phyloP scores from a whole-genome alignment of 2,797 vertebrate genomes.

The Pseudochirops cupreus region DNA sequence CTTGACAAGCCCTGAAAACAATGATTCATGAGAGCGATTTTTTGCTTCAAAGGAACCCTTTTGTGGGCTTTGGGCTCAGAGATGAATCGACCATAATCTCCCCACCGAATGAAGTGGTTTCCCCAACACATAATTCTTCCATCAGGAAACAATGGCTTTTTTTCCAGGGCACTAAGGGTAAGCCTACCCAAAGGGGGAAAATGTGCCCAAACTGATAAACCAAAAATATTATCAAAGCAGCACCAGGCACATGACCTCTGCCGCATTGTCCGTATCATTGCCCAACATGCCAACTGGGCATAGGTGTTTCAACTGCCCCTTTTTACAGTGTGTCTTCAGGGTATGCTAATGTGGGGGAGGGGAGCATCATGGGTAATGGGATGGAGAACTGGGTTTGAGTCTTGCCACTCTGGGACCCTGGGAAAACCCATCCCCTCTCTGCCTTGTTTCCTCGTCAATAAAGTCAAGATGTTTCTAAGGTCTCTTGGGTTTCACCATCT shows the following conservation, averaged over 20 bases:
- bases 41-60: conserved; percentile 74
- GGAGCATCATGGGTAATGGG: background rate
- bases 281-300: background rate
- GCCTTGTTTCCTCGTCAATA: background rate
- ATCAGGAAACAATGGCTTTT: conserved; percentile 78
- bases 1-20: conserved; percentile 75
- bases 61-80: conserved; percentile 57
- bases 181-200: conserved; percentile 84
- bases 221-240: conserved; percentile 58
- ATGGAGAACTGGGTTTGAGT: background rate
- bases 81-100: conserved; percentile 79
- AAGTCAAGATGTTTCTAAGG: background rate
- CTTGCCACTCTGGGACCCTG: background rate
- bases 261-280: background rate
- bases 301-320: background rate
- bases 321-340: background rate
- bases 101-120: conserved; percentile 83
- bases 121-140: conserved; percentile 82
- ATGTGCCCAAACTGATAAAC: conserved; percentile 81
- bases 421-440: background rate
- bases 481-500: background rate
- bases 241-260: conserved; percentile 22
- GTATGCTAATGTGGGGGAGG: too few relatives aligned
- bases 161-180: conserved; percentile 71
- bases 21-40: conserved; percentile 80